Conservation (phyloP, 2,797 vertebrate species). For the Streptopelia turtur region DNA sequence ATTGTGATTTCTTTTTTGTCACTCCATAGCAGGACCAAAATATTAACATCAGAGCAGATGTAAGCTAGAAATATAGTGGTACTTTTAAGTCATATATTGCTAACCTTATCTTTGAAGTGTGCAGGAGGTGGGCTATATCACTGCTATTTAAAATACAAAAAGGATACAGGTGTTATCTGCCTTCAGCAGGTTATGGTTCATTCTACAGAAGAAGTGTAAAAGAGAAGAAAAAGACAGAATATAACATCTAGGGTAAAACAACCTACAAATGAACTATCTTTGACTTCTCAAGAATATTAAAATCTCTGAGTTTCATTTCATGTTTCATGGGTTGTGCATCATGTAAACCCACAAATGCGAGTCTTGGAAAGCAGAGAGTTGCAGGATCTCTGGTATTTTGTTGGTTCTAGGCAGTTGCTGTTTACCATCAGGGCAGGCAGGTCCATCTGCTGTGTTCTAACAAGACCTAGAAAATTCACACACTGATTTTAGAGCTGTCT, state of each 20-base stretch:
- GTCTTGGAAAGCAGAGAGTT: not conserved
- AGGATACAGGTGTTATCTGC: not conserved
- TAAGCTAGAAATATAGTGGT: not conserved
- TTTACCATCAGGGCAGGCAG: not conserved
- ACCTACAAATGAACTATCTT: not conserved
- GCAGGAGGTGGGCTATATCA: not conserved
- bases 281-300: not conserved
- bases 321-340: not conserved
- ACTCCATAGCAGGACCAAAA: not conserved
- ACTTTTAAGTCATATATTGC: not conserved
- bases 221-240: not conserved
- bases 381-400: not conserved
- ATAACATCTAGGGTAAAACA: not conserved
- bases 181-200: not conserved
- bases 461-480: not conserved
- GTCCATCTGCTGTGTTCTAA: conserved; percentile 4
- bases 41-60: not conserved
- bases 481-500: not conserved
- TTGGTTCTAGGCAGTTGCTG: not conserved
- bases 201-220: not conserved
- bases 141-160: conserved; percentile 2
- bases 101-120: not conserved
- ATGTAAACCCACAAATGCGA: not conserved
- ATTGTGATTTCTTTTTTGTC: not conserved
- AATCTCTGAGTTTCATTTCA: not conserved